Conservation (phyloP, 2,113 vertebrate genomes). For the Vulpes vulpes region DNA sequence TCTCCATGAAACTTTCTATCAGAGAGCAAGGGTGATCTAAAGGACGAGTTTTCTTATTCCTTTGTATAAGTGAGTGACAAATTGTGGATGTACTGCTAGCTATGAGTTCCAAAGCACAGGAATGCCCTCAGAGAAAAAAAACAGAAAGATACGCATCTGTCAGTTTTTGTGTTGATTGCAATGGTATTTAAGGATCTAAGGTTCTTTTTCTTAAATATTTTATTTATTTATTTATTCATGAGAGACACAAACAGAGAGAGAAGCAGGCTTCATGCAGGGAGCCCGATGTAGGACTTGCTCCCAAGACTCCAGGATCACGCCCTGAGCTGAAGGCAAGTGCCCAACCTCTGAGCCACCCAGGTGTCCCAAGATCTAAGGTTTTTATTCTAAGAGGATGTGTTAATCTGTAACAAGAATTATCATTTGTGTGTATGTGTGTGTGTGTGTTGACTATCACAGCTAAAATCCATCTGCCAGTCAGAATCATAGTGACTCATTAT, state of each 20-base stretch:
- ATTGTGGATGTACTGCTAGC: neutral
- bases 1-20: neutral
- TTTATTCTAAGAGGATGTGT: neutral
- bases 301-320: too few species aligned
- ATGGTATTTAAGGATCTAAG: neutral
- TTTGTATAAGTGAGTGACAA: neutral
- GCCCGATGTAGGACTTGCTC: too few species aligned
- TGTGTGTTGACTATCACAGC: neutral
- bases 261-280: too few species aligned
- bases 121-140: neutral
- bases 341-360: too few species aligned
- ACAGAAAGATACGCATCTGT: neutral
- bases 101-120: neutral
- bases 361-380: neutral
- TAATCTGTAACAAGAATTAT: neutral
- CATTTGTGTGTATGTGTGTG: neutral
- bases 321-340: too few species aligned
- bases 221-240: too few species aligned
- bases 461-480: neutral
- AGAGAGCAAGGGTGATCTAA: neutral
- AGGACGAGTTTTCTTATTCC: neutral
- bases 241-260: too few species aligned
- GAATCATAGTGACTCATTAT: neutral
- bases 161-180: neutral
- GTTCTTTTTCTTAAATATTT: neutral